A percentile compares a stretch with the other conserved stretches of the same genome.
Conservation (phyloP, 2,113 vertebrate genomes). For the Hylia prasina region DNA sequence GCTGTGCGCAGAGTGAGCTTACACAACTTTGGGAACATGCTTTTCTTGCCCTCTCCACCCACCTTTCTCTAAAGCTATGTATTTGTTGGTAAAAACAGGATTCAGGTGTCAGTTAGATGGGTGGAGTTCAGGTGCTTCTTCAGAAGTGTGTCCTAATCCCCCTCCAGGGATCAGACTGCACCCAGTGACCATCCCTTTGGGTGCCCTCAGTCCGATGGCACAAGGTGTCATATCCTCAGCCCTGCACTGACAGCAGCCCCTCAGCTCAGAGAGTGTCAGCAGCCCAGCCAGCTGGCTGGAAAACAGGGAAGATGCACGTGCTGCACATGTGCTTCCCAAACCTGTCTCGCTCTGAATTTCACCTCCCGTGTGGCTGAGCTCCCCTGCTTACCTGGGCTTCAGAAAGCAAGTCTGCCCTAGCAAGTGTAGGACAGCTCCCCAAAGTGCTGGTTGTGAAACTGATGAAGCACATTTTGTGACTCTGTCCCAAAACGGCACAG, state of each 20-base stretch:
- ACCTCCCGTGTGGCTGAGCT: background rate
- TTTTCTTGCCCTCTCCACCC: slow-evolving; percentile 49
- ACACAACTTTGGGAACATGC: slow-evolving; percentile 36
- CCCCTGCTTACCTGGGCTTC: background rate
- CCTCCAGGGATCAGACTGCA: rapidly evolving
- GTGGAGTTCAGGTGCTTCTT: slow-evolving; percentile 6
- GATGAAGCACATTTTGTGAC: background rate
- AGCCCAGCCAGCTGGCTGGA: background rate
- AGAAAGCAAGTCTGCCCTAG: background rate
- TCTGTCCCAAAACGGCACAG: background rate
- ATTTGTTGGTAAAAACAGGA: slow-evolving; percentile 25
- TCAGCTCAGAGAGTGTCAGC: background rate
- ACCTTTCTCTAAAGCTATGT: background rate
- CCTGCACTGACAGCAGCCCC: background rate
- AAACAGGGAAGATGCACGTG: background rate
- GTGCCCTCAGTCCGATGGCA: background rate
- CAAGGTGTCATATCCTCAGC: rapidly evolving
- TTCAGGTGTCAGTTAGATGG: background rate
- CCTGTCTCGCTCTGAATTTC: background rate
- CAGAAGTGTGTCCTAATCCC: background rate
- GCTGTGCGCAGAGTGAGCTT: background rate
- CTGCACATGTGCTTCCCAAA: background rate
- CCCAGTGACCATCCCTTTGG: background rate
- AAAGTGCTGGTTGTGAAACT: background rate
- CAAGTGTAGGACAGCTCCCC: background rate